Evolutionary conservation across 2,797 vertebrate species (phyloP), one percentile per base, ranked within the genome.

Genomic region (Centroberyx gerrardi): DNA sequence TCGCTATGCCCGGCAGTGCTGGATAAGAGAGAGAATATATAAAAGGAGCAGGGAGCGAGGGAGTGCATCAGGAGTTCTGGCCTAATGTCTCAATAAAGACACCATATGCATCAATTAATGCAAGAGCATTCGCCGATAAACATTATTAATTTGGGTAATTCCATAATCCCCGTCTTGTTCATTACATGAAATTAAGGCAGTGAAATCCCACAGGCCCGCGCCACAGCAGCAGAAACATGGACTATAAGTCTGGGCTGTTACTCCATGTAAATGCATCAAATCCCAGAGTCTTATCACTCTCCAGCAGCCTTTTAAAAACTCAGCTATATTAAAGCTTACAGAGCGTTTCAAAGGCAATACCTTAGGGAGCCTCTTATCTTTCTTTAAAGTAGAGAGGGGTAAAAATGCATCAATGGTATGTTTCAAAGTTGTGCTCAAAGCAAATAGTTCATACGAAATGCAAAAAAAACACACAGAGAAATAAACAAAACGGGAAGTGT

Each of bases 261-360:
- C 60, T 69, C 27, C 55, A 54, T 86, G 72, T 73, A 81, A 86
- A 83, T 53, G 59, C 59, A 72, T 81, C 78, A 74, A 82, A 84
- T 80, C 62, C 81, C 42, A 36, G 60, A 68, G 78, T 69, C 61
- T 88, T 86, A 90, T 90, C 84, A 31, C 65, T 75, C 63, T 78
- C 63, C 51, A 55, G 68, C 77, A 83, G 83, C 75, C 74, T 81
- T 68, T 78, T 77, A 78, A 76, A 78, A 76, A 77, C 67, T 66
- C 61, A 10, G 72, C 68, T 63, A 46, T 44, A 64, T 63, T 80
- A 59, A 76, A 78, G 80, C 81, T 83, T 80, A 74, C 42, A 66
- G 76, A 66, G 51, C 65, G 46, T 78, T 87, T 84, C 56, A 68
- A 70, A 80, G 38, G 54, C 73, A 68, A 46, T 44, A 72, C 70